Base-by-base conservation (phyloP, 2,113 vertebrate genomes). In the Misgurnus anguillicaudatus region DNA sequence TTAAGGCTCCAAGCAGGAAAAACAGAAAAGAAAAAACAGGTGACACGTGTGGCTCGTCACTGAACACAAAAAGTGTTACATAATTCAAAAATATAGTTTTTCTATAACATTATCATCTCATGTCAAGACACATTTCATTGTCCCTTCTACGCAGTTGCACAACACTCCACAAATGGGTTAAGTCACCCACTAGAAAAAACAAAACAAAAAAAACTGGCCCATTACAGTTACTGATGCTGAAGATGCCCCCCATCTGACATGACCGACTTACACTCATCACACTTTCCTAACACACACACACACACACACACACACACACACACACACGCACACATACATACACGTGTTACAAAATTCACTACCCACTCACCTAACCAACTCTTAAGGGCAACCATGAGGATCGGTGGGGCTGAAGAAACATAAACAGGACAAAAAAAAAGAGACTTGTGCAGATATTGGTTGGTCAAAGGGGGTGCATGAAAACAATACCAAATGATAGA, bases 181-280 rank as follows among this genome's bases (percentile, higher is more conserved):
- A 80, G 79, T 77, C 88, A 83, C 85, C 78, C 47, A 79, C 73
- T 63, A 84, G 81, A 72, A 64, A 31, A 76, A 64, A 80, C 79
- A 80, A 71, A 87, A 85, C 78, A 90, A 77, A 2, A 1, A 89
- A 88, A 92, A 90, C 87, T 92, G 91, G 90, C 90, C 90, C 89
- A 84, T 83, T 82, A 90, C 85, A 89, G 81, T 89, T 88, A 91
- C 86, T 88, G 90, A 70, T 84, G 85, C 72, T 74, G 72, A 66
- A 73, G 57, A 80, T 74, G 65, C 51, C 71, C 70, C 53, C 47
- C 65, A 13, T 70, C 60, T 69, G 61, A 79, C 53, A 57, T n/a
- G 53, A n/a, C 53, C 66, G 63, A 62, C 38, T 75, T 67, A 73
- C 79, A 81, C 55, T 74, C 82, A 57, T 71, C 60, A 61, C 24